phyloP scores from a whole-genome alignment of 2,888 invertebrate species.

The Nephrotoma guestfalica region DNA sequence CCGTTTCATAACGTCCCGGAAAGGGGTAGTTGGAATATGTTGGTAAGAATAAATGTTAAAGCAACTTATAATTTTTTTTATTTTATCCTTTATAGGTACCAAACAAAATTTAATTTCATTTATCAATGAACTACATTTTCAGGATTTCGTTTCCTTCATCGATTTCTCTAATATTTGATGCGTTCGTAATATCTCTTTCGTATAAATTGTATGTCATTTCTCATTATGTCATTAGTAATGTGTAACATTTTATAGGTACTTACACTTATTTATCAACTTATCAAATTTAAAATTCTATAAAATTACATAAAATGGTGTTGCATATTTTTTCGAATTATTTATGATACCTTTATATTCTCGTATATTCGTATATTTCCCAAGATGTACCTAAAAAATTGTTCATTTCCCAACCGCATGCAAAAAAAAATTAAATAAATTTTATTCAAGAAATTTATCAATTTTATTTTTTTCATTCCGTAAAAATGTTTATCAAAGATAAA shows the following conservation, averaged over 20 bases:
- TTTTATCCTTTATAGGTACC: no score
- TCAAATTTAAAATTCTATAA: not conserved
- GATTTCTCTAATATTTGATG: no score
- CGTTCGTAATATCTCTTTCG: no score
- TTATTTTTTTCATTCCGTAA: not conserved
- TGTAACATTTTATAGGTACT: not conserved
- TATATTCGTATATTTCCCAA: no score
- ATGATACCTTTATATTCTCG: not conserved
- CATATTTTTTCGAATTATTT: not conserved
- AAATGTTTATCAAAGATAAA: not conserved
- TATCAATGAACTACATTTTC: no score
- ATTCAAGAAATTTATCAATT: not conserved
- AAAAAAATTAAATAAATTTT: not conserved
- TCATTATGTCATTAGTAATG: not conserved
- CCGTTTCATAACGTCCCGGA: not conserved
- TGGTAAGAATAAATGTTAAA: not conserved
- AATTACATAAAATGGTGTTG: not conserved
- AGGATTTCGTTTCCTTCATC: no score
- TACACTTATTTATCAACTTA: not conserved
- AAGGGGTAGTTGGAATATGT: not conserved
- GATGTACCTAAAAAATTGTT: not conserved
- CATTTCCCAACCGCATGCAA: not conserved
- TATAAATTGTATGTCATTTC: not conserved
- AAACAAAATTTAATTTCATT: no score
- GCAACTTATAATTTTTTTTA: not conserved